Conservation (phyloP, 2,797 vertebrate genomes). For the Pachyuromys duprasi region DNA sequence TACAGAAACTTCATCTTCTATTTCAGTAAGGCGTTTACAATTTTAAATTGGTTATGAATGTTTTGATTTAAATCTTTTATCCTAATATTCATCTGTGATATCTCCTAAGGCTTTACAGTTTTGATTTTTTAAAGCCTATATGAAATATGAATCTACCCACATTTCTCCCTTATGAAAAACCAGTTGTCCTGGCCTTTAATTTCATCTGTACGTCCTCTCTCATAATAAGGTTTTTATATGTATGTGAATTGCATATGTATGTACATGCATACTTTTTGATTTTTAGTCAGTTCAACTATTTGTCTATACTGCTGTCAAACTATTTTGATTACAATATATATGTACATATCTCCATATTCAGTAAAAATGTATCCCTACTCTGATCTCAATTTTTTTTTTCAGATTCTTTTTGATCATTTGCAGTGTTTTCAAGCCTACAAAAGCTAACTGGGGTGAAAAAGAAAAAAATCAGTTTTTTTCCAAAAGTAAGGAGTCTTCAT, state of each 20-base stretch:
- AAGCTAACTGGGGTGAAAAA: background rate
- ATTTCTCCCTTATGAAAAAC: background rate
- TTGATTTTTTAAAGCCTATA: background rate
- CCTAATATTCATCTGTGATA: background rate
- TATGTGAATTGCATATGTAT: background rate
- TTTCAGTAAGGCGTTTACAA: background rate
- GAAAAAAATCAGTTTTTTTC: background rate
- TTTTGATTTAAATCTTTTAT: background rate
- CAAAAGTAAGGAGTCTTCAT: background rate
- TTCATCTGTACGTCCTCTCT: background rate
- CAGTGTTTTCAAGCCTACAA: background rate
- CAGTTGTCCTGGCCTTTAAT: background rate
- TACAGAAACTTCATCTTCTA: background rate
- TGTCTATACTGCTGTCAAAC: background rate
- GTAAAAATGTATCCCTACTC: background rate
- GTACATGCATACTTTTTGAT: background rate
- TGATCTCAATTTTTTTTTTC: background rate
- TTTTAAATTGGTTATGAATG: background rate
- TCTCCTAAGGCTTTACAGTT: background rate
- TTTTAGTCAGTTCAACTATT: slow-evolving; percentile 4
- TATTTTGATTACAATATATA: background rate
- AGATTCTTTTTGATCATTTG: background rate
- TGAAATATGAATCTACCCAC: background rate
- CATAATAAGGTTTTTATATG: background rate
- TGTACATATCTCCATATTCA: background rate